Evolutionary conservation across 2,888 invertebrate species (phyloP).

Genomic region (Thecocarcelia acutangulata): DNA sequence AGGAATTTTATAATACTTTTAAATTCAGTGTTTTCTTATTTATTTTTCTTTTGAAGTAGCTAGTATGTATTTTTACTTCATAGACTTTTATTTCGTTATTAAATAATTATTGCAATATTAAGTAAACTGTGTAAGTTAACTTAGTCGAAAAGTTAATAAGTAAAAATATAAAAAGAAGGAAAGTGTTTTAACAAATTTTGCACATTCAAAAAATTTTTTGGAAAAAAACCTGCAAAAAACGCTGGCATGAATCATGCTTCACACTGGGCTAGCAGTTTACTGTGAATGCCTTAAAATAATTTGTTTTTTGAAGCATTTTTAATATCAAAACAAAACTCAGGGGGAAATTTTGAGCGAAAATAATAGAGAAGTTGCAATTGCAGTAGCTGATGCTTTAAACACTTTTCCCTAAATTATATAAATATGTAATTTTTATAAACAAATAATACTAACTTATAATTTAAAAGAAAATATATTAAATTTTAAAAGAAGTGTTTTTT

Average conservation of each 20-base stretch:
- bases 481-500: conserved; percentile 34
- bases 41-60: conserved; percentile 3
- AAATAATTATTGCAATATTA: conserved; percentile 69
- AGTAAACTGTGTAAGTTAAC: conserved; percentile 62
- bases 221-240: too few species aligned
- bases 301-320: not conserved
- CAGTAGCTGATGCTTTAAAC: not conserved
- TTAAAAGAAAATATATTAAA: conserved; percentile 38
- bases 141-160: conserved; percentile 35
- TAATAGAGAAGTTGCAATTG: not conserved
- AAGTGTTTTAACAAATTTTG: not conserved
- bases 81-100: conserved; percentile 30
- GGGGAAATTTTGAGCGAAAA: not conserved
- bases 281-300: conserved; percentile 9
- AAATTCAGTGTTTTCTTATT: not conserved
- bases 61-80: not conserved
- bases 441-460: conserved; percentile 55
- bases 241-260: too few species aligned
- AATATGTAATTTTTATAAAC: conserved; percentile 16
- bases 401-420: conserved; percentile 12
- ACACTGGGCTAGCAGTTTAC: not conserved
- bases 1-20: conserved; percentile 18
- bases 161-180: conserved; percentile 25
- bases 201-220: too few species aligned
- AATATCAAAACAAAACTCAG: not conserved